Base-by-base conservation (phyloP, 2,113 vertebrate genomes). In the Cepphus grylle region DNA sequence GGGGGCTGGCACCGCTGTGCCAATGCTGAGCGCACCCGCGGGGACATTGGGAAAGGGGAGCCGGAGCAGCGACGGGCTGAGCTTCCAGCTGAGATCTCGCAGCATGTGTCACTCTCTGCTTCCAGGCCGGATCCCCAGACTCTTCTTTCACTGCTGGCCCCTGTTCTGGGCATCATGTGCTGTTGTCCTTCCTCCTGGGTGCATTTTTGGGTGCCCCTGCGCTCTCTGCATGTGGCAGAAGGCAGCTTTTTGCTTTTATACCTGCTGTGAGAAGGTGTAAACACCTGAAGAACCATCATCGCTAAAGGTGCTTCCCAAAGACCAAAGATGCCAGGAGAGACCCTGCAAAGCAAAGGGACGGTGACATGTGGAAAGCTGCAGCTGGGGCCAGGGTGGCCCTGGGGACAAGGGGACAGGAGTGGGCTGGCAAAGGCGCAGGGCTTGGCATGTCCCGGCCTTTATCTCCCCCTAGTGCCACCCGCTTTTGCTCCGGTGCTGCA, bases 401-500 rank as follows among this genome's bases (percentile, higher is more conserved):
- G 71, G 85, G 78, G 73, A 58, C 77, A 70, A 9, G 17, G 77
- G 77, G 62, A 72, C 83, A 49, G 85, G 59, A 30, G 34, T n/a
- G 61, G 80, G 62, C 62, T 74, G 91, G 56, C 4, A 2, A 82
- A 59, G 71, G 47, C 0, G 0, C 56, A 8, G 62, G 27, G 42
- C 40, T 25, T 1, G 2, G 13, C 42, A 92, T 94, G 88, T 96
- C 77, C 89, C 2, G 34, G 91, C 83, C 95, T 97, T 96, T 97
- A 97, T 83, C 93, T 96, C 95, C 93, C 96, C 86, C 91, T 96
- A 92, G 95, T 91, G 95, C 96, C 91, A 74, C 72, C 58, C 2
- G 0, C 67, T 6, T 71, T 71, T n/a, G 85, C 88, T 86, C 62
- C 1, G 0, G 36, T 8, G 3, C 69, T 23, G 87, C 2, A 0